Percentiles rank a stretch among this genome's conserved stretches.
These are phyloP conservation scores for Camptogramma bilineatum DNA, from an alignment of 2,888 invertebrate genomes.

Conservation along the genomic window DNA sequence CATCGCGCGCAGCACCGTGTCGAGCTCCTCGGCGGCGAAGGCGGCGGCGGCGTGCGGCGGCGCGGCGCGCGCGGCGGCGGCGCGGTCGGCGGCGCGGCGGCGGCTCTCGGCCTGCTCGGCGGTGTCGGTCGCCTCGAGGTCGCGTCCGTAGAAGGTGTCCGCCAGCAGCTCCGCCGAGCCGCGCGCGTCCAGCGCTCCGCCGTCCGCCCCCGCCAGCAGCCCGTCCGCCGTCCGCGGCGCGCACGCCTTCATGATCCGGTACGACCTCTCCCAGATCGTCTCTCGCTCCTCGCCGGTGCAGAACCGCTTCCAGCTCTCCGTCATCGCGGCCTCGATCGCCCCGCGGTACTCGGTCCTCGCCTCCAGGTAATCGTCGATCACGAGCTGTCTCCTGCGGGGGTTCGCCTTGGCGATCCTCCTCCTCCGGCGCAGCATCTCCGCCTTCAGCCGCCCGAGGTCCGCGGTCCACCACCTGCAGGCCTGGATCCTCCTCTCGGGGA, in stretches of 20 bases:
- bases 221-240: neutral
- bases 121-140: neutral
- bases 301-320: conserved; percentile 7
- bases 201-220: neutral
- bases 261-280: neutral
- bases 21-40: too few species aligned
- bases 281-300: conserved; percentile 3
- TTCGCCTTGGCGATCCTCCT: neutral
- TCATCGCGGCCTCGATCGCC: neutral
- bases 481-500: neutral
- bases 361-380: conserved; percentile 1
- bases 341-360: neutral
- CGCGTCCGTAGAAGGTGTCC: conserved; percentile 1
- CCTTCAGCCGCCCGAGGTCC: neutral
- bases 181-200: neutral
- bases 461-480: conserved; percentile 5
- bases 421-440: neutral
- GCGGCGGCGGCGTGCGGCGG: too few species aligned
- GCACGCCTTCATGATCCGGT: neutral
- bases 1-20: too few species aligned
- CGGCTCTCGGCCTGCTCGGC: neutral
- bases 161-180: conserved; percentile 1
- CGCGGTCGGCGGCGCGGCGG: too few species aligned
- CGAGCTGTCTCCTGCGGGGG: neutral
- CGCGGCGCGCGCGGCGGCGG: too few species aligned